Percentiles rank a stretch among this genome's conserved stretches.
These are phyloP conservation scores for Melanophora roralis DNA, from an alignment of 2,888 invertebrate species.

Conservation along the genomic window DNA sequence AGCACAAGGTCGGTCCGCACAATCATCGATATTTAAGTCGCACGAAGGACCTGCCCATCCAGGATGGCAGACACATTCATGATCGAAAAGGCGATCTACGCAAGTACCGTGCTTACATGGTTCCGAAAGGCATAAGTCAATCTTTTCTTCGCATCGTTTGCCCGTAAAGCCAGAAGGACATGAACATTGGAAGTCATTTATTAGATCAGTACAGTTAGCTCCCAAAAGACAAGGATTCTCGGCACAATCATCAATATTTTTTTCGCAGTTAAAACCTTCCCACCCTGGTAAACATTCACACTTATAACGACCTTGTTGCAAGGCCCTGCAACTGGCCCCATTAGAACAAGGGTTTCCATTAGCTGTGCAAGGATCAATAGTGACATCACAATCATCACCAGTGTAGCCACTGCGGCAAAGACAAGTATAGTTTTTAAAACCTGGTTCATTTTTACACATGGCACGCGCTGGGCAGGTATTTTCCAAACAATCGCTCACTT, in stretches of 20 bases:
- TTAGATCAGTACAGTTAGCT: constrained; percentile 94
- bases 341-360: constrained; percentile 94
- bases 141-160: constrained; percentile 96
- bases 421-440: constrained; percentile 92
- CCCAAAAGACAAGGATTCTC: constrained; percentile 94
- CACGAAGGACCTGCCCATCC: constrained; percentile 94
- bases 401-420: constrained; percentile 96
- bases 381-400: constrained; percentile 93
- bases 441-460: constrained; percentile 97
- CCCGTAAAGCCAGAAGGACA: constrained; percentile 97
- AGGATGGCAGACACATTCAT: constrained; percentile 92
- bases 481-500: constrained; percentile 90
- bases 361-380: constrained; percentile 93
- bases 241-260: constrained; percentile 95
- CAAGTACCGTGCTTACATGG: constrained; percentile 97
- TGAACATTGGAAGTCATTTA: constrained; percentile 94
- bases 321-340: constrained; percentile 91
- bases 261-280: constrained; percentile 97
- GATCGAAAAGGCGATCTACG: constrained; percentile 90
- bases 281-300: constrained; percentile 98
- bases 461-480: constrained; percentile 96
- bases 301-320: constrained; percentile 94
- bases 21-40: constrained; percentile 94
- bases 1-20: constrained; percentile 90
- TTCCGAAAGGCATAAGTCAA: constrained; percentile 91